Evolutionary conservation across 2,113 vertebrate species (phyloP), one percentile per base, ranked within the genome.

Genomic region (Atrichornis clamosus): DNA sequence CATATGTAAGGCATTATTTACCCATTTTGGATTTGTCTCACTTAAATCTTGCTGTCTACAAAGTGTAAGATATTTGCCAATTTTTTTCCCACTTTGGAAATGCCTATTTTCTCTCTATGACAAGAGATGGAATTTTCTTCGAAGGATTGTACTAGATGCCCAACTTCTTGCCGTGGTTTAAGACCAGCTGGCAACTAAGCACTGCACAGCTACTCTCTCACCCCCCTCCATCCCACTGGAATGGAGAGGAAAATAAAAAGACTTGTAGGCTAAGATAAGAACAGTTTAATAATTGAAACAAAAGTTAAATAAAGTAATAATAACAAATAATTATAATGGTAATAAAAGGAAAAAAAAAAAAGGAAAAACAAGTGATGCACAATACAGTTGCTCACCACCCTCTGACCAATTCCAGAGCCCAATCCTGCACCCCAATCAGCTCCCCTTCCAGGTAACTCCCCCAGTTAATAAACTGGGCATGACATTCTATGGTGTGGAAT

Each of bases 121-220:
- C 1, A 62, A 81, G 2, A 49, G 7, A 69, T 8, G 10, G 8
- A 67, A 58, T n/a, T 86, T 75, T 83, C 9, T 11, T 83, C 32
- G 27, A 50, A 33, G 8, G 15, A 19, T 30, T 78, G 33, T 72
- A 23, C 5, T 46, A 27, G 33, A 60, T 10, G 9, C 3, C 15
- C 27, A 65, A 46, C 1, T 82, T 56, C 35, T 44, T 41, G 16
- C 46, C 13, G 20, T 18, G 3, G 1, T 60, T 67, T 53, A 60
- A 46, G 16, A n/a, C 33, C 46, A 60, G 24, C 9, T 82, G 14
- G 7, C 24, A 75, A 39, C 11, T 33, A 13, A 55, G 13, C 16
- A 67, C 16, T 24, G 22, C 13, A n/a, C 16, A 68, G n/a, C 14
- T 18, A 24, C 16, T 75, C 0, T 0, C 11, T 53, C 16, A 41